A percentile compares a stretch with the other conserved stretches of the same genome.
Conservation (phyloP, 2,888 invertebrate genomes). For the Tiliacea aurago region DNA sequence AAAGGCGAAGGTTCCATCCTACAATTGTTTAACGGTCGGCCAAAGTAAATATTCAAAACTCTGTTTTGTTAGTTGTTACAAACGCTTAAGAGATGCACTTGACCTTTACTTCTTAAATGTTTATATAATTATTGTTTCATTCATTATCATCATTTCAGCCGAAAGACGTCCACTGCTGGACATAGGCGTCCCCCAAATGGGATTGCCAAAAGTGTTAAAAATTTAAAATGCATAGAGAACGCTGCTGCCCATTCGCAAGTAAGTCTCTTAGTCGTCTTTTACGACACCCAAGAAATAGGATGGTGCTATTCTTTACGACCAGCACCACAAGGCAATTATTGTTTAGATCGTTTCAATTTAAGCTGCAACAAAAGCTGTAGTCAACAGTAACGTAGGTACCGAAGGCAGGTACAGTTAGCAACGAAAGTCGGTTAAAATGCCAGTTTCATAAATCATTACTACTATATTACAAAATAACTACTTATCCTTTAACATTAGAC, state of each 20-base stretch:
- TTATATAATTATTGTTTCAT: constrained; percentile 40
- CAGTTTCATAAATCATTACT: neutral
- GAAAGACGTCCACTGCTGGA: too few relatives aligned
- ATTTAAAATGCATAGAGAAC: too few relatives aligned
- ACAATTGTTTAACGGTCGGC: constrained; percentile 40
- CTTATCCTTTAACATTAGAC: neutral
- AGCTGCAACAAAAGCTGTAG: constrained; percentile 38
- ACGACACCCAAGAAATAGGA: too few relatives aligned
- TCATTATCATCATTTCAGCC: too few relatives aligned
- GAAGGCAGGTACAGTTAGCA: neutral
- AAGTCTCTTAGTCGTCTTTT: too few relatives aligned
- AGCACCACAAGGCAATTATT: too few relatives aligned
- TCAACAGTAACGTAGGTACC: neutral
- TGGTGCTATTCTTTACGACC: too few relatives aligned
- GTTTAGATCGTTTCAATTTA: constrained; percentile 11
- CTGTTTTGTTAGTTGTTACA: constrained; percentile 48
- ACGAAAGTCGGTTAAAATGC: neutral
- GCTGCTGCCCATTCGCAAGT: too few relatives aligned
- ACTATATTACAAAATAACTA: neutral
- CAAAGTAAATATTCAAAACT: constrained; percentile 37
- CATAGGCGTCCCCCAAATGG: too few relatives aligned
- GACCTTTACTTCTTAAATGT: constrained; percentile 44
- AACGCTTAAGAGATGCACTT: constrained; percentile 41
- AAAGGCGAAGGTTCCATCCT: constrained; percentile 56
- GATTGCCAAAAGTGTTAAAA: too few relatives aligned